A percentile compares a stretch with the other conserved stretches of the same genome.
These are phyloP conservation scores for Camponotus vicinus DNA, from an alignment of 1,140 invertebrate species.

Conservation along the genomic window DNA sequence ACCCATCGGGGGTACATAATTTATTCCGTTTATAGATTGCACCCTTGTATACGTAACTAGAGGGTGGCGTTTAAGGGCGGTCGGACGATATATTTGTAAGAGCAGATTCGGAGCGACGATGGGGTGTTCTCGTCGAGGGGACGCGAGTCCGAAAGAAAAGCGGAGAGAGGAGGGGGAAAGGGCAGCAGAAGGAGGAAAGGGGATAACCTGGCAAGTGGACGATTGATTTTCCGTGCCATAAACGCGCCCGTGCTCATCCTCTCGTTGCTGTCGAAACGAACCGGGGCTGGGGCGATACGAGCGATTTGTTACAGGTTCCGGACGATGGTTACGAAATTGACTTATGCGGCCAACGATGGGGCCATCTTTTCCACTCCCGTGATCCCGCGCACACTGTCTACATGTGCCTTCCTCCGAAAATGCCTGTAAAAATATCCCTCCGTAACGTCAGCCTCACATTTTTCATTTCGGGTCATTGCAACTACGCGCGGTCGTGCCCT, in stretches of 20 bases:
- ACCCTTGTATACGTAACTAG: conserved; percentile 29
- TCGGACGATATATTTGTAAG: conserved; percentile 74
- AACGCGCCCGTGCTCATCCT: conserved; percentile 42
- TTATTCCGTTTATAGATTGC: conserved; percentile 74
- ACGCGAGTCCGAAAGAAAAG: conserved; percentile 40
- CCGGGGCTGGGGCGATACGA: conserved; percentile 51
- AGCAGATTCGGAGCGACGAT: conserved; percentile 32
- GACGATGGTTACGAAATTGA: conserved; percentile 62
- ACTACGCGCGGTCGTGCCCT: background rate
- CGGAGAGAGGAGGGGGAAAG: background rate
- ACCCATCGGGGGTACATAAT: conserved; percentile 69
- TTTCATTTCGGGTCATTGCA: conserved; percentile 24
- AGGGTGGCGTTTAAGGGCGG: conserved; percentile 49
- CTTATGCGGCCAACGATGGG: conserved; percentile 44
- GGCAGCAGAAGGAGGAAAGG: background rate
- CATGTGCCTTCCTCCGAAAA: conserved; percentile 5
- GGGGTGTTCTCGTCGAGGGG: background rate
- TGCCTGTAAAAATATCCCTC: conserved; percentile 42
- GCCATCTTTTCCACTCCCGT: conserved; percentile 40
- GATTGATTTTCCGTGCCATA: conserved; percentile 75
- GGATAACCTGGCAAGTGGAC: conserved; percentile 46
- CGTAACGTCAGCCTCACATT: background rate
- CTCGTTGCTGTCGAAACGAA: conserved; percentile 56
- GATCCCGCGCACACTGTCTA: conserved; percentile 30
- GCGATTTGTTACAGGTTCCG: conserved; percentile 71